Base-by-base conservation (phyloP, 1,140 invertebrate species). In the Amphibalanus amphitrite region DNA sequence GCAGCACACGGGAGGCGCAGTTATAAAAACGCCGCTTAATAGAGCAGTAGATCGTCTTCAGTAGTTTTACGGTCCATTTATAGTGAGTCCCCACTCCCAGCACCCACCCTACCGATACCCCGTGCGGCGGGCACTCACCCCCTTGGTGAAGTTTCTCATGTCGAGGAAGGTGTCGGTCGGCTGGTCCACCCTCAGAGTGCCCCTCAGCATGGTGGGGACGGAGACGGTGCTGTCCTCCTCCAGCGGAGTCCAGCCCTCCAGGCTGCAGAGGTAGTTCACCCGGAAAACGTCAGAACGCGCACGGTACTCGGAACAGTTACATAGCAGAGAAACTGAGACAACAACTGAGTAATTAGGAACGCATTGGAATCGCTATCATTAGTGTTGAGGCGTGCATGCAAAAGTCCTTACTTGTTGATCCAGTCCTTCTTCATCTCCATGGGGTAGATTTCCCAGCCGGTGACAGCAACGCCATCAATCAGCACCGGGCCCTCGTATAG, bases 391-490 rank as follows among this genome's bases (percentile, higher is more conserved):
- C 38, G 38, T 38, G 38, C 38, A 38, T 38, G 38, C 38, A 38
- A 6, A 38, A 20, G 15, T 3, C 23, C 65, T 67, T 25, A 67
- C 65, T 28, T 28, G 28, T 67, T 67, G 65, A 67, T 67, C 65
- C 65, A 67, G 65, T 28, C 71, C 29, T 75, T 74, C 70, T 82
- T 82, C 74, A 86, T 85, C 72, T 86, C 83, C 1, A 86, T 74
- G 4, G 85, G 79, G 71, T 80, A 79, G 6, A 83, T 80, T 72
- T 79, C 77, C 82, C 85, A 85, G 72, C 83, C 74, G 6, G 72
- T 69, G 10, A 85, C 69, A 40, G 76, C 72, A 15, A 75, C 69
- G 13, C 77, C 77, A 74, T 85, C 81, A 0, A 86, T 69, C 20
- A 74, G 72, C 15, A 86, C 81, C 13, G 76, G 76, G 8, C 81